A percentile compares a stretch with the other conserved stretches of the same genome.
Conservation (phyloP, 2,113 vertebrate species). For the Heterochromis multidens region DNA sequence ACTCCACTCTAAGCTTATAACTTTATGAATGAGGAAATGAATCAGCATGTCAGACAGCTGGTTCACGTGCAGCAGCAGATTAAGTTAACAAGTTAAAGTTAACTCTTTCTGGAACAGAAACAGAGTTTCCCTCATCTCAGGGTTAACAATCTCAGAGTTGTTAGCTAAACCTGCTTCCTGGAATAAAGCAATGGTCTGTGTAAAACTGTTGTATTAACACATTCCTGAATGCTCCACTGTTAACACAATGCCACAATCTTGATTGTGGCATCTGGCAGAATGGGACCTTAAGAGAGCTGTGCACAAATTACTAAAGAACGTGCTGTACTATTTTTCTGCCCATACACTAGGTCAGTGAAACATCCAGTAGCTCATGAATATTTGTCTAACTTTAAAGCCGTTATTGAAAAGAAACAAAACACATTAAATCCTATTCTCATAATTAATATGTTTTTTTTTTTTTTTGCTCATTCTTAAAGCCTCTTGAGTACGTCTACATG, state of each 20-base stretch:
- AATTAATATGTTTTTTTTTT: not conserved
- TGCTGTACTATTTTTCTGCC: too few relatives aligned
- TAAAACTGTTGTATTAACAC: too few relatives aligned
- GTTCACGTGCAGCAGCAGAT: not conserved
- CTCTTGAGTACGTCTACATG: constrained; percentile 1
- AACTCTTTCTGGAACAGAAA: not conserved
- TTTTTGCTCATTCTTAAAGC: constrained; percentile 21
- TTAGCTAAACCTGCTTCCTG: not conserved
- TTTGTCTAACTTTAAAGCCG: too few relatives aligned
- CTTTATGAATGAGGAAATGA: not conserved
- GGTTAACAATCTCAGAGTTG: not conserved
- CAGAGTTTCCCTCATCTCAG: not conserved
- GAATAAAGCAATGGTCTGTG: not conserved
- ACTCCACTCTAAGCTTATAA: not conserved
- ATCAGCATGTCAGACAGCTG: not conserved
- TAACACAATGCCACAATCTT: not conserved
- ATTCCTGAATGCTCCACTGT: too few relatives aligned
- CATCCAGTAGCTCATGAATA: not conserved
- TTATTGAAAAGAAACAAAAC: too few relatives aligned
- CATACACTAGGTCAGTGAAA: too few relatives aligned
- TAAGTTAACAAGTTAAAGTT: not conserved
- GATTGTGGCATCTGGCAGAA: not conserved
- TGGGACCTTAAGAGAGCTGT: too few relatives aligned
- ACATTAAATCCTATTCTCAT: not conserved
- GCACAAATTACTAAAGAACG: not conserved